Evolutionary conservation across 2,888 invertebrate genomes (phyloP), one percentile per base, ranked within the genome.

Genomic region (Thereva nobilitata): DNA sequence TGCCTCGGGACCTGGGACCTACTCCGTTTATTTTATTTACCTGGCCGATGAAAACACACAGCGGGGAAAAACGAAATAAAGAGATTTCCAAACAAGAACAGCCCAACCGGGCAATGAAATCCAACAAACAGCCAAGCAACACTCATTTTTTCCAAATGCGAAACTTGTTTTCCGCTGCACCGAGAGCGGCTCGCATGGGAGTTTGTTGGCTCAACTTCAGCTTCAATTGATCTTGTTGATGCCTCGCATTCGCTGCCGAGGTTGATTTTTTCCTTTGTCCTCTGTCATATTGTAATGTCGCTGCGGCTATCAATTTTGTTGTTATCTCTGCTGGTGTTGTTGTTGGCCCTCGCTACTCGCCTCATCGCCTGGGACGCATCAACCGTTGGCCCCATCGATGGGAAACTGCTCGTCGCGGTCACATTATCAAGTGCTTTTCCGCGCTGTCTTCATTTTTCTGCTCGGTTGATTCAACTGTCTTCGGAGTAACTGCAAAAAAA

Each of bases 241-340:
- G 59, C 59, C 23, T 59, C 59, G 41, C 49, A 59, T 59, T 59
- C 49, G 35, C 38, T n/a, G 53, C 55, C 6, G 6, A 10, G 23
- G 50, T 35, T 10, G 42, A 34, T 52, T 53, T 45, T 59, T 53
- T 64, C 52, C 52, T 40, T 45, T 38, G 37, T 50, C n/a, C 45
- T 45, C 54, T 64, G 64, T 64, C 64, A 64, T 64, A 64, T 64
- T 52, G 64, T 53, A 64, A 64, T 64, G 64, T 64, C 64, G 64
- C 64, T 64, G 52, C 41, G 53, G 54, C 64, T 64, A 64, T 64
- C 64, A 64, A 64, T 64, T 64, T 64, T 64, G 23, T 23, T 23
- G 23, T 23, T 23, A 23, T 23, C 23, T 23, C 23, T 47, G 53
- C 54, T 54, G 59, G 47, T 59, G 59, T 45, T 56, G 37, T 10